Conservation (phyloP, 2,113 vertebrate species). For the Mus pahari region DNA sequence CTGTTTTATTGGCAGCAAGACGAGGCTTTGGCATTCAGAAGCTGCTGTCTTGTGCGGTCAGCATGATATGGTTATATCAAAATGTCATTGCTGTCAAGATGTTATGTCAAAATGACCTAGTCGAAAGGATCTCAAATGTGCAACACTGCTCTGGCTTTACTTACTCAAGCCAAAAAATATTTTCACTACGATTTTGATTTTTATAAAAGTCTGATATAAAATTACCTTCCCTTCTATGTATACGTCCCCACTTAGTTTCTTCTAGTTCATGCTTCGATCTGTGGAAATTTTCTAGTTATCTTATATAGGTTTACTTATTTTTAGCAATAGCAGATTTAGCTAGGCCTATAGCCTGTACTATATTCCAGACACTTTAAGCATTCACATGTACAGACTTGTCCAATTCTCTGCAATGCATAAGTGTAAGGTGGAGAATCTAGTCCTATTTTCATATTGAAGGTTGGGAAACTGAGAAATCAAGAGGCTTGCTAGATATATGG, state of each 20-base stretch:
- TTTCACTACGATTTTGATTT: background rate
- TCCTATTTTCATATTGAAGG: background rate
- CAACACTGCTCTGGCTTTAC: conserved; percentile 12
- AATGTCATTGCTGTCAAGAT: conserved; percentile 52
- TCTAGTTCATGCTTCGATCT: background rate
- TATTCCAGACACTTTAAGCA: background rate
- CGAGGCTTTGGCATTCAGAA: background rate
- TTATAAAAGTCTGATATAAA: background rate
- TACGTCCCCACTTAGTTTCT: background rate
- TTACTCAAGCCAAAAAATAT: background rate
- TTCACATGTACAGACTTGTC: background rate
- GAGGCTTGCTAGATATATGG: background rate
- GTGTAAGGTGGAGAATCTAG: background rate
- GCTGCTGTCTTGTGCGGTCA: conserved; percentile 5
- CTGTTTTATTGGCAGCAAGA: background rate
- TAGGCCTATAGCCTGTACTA: background rate
- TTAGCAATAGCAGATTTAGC: conserved; percentile 6
- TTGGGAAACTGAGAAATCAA: background rate
- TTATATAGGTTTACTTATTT: background rate
- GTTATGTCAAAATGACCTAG: conserved; percentile 61
- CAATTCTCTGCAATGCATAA: background rate
- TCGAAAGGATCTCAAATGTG: background rate
- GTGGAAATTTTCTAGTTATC: background rate
- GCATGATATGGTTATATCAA: conserved; percentile 47
- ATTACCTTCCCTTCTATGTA: background rate